Percentiles rank a stretch among this genome's conserved stretches.
Evolutionary conservation across 2,888 invertebrate species (phyloP).

Genomic region (Epirrhoe tristata): DNA sequence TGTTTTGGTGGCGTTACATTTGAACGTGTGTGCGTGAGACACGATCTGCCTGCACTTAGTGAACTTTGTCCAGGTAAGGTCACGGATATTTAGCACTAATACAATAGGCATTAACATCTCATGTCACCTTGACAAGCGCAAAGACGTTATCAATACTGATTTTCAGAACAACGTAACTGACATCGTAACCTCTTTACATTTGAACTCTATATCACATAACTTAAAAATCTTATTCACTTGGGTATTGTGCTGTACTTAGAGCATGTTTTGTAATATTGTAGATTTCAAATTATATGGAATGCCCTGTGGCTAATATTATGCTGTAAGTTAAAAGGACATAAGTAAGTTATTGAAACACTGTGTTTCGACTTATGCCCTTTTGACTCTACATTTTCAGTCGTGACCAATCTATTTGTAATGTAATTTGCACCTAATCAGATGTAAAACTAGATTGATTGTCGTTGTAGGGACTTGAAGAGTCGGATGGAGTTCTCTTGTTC

Average conservation of each 20-base stretch:
- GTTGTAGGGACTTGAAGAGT: constrained; percentile 60
- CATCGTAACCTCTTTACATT: constrained; percentile 29
- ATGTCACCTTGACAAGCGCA: constrained; percentile 81
- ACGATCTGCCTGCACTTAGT: constrained; percentile 73
- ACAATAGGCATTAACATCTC: constrained; percentile 81
- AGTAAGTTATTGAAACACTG: constrained; percentile 39
- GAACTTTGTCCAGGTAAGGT: constrained; percentile 83
- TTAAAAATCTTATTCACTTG: constrained; percentile 57
- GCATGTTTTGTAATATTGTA: constrained; percentile 47
- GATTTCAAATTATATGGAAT: constrained; percentile 9
- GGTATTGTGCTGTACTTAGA: constrained; percentile 43
- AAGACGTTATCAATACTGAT: constrained; percentile 63
- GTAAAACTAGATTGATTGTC: constrained; percentile 83
- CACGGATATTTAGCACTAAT: constrained; percentile 81
- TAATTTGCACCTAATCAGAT: constrained; percentile 84
- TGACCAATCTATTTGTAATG: constrained; percentile 82
- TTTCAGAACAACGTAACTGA: constrained; percentile 50
- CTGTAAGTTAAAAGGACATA: constrained; percentile 5
- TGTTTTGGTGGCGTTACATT: constrained; percentile 49
- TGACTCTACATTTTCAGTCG: constrained; percentile 56
- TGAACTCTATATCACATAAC: constrained; percentile 52
- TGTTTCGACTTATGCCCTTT: constrained; percentile 42
- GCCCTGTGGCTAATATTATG: constrained; percentile 29
- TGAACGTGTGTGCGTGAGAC: constrained; percentile 51
- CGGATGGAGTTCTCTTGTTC: constrained; percentile 69